Percentiles rank a stretch among this genome's conserved stretches.
Conservation (phyloP, 2,888 invertebrate species). For the Agrenia bidenticulata region DNA sequence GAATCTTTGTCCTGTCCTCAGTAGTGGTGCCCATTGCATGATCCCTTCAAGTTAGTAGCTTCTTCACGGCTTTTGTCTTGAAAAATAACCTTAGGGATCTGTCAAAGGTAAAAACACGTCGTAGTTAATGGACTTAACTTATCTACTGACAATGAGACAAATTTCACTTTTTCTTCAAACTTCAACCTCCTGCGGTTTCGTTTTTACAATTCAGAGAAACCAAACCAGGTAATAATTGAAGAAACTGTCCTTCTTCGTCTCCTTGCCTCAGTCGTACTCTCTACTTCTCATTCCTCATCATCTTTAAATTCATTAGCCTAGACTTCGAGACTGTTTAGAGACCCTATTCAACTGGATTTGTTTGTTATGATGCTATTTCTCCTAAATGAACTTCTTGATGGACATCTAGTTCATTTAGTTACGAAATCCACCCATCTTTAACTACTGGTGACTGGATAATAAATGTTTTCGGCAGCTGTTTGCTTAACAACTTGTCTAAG, state of each 20-base stretch:
- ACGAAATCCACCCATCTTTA: background rate
- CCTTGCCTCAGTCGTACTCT: background rate
- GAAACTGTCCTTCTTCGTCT: conserved; percentile 15
- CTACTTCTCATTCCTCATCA: background rate
- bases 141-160: conserved; percentile 25
- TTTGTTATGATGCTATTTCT: conserved; percentile 7
- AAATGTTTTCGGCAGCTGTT: conserved; percentile 12
- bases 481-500: background rate
- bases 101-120: conserved; percentile 13
- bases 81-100: conserved; percentile 7
- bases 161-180: conserved; percentile 27
- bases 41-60: background rate
- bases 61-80: background rate
- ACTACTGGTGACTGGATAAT: background rate
- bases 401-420: conserved; percentile 8
- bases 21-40: background rate
- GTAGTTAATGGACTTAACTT: conserved; percentile 15
- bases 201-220: conserved; percentile 16
- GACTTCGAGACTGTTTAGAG: background rate
- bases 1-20: background rate
- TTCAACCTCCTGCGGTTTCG: conserved; percentile 26
- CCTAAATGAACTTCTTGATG: background rate
- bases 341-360: background rate
- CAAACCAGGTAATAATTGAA: conserved; percentile 19
- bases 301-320: conserved; percentile 10